A percentile compares a stretch with the other conserved stretches of the same genome.
Evolutionary conservation across 2,888 invertebrate genomes (phyloP).

Genomic region (Exocentrus adspersus): DNA sequence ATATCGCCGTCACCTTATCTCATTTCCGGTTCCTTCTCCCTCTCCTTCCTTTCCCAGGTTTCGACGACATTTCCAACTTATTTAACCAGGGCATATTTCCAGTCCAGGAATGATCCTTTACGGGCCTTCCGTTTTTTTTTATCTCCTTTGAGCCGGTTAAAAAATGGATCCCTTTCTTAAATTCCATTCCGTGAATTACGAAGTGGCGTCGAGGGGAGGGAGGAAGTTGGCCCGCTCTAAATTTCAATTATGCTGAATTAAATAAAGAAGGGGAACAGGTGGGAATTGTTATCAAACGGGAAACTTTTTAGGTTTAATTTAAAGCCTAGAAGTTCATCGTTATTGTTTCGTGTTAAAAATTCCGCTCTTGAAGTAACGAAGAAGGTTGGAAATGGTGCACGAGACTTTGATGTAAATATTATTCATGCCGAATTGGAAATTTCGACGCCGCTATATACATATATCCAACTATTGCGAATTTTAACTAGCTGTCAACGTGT

Average conservation of each 20-base stretch:
- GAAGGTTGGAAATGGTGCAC: not conserved
- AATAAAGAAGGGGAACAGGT: not conserved
- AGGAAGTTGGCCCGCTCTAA: not conserved
- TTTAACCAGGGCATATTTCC: conserved; percentile 16
- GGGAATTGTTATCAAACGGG: not conserved
- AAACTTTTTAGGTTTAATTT: too few relatives aligned
- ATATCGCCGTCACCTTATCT: conserved; percentile 55
- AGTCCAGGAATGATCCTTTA: not conserved
- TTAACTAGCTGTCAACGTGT: conserved; percentile 26
- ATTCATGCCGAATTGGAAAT: not conserved
- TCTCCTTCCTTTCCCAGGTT: conserved; percentile 3
- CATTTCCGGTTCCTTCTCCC: conserved; percentile 45
- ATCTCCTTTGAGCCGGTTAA: not conserved
- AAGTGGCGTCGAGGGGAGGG: not conserved
- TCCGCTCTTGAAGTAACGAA: not conserved
- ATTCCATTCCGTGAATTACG: not conserved
- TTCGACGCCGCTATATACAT: not conserved
- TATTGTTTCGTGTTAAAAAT: not conserved
- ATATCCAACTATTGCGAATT: conserved; percentile 14
- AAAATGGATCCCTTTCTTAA: not conserved
- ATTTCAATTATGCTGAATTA: not conserved
- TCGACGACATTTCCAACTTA: conserved; percentile 20
- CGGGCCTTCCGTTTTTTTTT: not conserved
- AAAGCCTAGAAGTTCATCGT: not conserved
- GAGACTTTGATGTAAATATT: not conserved